Evolutionary conservation across 2,797 vertebrate genomes (phyloP).

Genomic region (Catamblyrhynchus diadema): DNA sequence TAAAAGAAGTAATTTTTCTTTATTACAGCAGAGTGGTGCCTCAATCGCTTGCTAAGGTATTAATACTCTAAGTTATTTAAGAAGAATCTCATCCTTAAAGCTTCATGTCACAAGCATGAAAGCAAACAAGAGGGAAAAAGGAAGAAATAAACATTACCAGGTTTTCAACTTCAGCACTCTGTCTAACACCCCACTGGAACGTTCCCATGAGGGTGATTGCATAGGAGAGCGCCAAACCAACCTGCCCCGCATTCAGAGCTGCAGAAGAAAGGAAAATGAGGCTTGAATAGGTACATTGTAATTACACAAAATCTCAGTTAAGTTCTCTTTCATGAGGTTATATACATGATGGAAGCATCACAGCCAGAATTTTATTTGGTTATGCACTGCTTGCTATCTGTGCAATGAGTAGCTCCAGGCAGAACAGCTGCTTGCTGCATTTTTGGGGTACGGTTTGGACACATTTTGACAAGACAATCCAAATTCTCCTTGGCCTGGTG

Average conservation of each 20-base stretch:
- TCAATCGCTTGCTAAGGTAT: not conserved
- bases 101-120: not conserved
- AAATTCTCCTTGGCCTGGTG: not conserved
- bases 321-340: not conserved
- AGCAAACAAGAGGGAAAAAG: conserved; percentile 17
- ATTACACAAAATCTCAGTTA: not conserved
- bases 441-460: not conserved
- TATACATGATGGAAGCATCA: not conserved
- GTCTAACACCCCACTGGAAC: conserved; percentile 96
- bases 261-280: not conserved
- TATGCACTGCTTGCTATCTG: not conserved
- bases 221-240: conserved; percentile 90
- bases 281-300: not conserved
- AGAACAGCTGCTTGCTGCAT: not conserved
- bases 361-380: not conserved
- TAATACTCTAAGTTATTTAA: not conserved
- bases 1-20: not conserved
- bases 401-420: not conserved
- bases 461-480: not conserved
- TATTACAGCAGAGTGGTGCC: not conserved
- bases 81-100: not conserved
- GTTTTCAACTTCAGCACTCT: conserved; percentile 95
- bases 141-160: conserved; percentile 81
- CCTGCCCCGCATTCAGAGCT: conserved; percentile 86
- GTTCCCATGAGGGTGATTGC: conserved; percentile 90